These are phyloP conservation scores for Euproctis similis DNA, from an alignment of 2,888 invertebrate species.

Conservation along the genomic window DNA sequence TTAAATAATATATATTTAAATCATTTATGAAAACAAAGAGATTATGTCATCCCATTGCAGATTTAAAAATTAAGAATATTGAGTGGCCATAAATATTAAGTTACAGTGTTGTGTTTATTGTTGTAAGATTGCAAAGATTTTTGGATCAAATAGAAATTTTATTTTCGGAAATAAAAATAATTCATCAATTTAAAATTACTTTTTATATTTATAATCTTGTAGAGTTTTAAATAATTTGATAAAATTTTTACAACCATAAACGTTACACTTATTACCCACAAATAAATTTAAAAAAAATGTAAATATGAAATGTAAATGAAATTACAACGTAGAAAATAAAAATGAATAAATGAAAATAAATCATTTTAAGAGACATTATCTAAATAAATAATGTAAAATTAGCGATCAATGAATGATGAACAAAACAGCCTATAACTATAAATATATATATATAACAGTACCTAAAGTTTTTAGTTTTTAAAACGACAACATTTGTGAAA, in stretches of 20 bases:
- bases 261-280: slow-evolving; percentile 36
- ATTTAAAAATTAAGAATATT: slow-evolving; percentile 64
- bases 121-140: slow-evolving; percentile 14
- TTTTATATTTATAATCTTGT: neutral
- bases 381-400: slow-evolving; percentile 54
- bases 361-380: slow-evolving; percentile 49
- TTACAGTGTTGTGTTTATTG: slow-evolving; percentile 39
- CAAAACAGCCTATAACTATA: slow-evolving; percentile 63
- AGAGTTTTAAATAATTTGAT: neutral
- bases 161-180: neutral
- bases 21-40: too few species aligned
- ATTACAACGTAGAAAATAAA: slow-evolving; percentile 50
- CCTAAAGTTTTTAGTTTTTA: slow-evolving; percentile 72
- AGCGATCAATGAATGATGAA: slow-evolving; percentile 59
- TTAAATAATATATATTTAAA: too few species aligned
- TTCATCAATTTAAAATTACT: too few species aligned
- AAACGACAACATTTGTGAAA: slow-evolving; percentile 72
- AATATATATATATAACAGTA: too few species aligned
- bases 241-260: slow-evolving; percentile 30
- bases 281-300: too few species aligned
- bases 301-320: slow-evolving; percentile 66
- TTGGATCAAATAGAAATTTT: too few species aligned
- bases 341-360: too few species aligned
- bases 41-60: slow-evolving; percentile 53
- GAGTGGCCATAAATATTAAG: slow-evolving; percentile 64